Percentiles rank a stretch among this genome's conserved stretches.
phyloP scores from a whole-genome alignment of 1,140 invertebrate species.

The Antheraea pernyi region DNA sequence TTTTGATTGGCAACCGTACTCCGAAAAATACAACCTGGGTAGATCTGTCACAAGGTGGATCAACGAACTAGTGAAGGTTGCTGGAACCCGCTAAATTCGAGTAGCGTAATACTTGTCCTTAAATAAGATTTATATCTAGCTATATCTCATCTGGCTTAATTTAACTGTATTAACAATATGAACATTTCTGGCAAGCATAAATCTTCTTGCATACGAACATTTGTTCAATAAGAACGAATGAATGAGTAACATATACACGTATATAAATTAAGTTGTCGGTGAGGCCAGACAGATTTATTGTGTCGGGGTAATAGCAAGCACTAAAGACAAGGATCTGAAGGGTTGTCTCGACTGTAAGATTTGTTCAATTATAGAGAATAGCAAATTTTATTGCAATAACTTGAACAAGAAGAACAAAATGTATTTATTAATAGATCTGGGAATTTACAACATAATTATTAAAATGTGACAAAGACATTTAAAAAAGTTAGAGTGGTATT shows the following conservation, averaged over 20 bases:
- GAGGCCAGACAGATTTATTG: not conserved
- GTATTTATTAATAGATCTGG: not conserved
- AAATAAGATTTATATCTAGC: too few relatives aligned
- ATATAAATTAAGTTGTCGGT: not conserved
- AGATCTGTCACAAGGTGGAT: too few relatives aligned
- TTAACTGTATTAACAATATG: not conserved
- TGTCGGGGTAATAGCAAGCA: not conserved
- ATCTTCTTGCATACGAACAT: not conserved
- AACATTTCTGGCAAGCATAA: not conserved
- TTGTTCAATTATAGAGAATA: not conserved
- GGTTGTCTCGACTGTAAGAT: not conserved
- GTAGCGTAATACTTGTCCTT: too few relatives aligned
- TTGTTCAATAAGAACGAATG: not conserved
- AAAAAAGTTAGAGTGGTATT: too few relatives aligned
- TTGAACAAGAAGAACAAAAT: too few relatives aligned
- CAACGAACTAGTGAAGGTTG: too few relatives aligned
- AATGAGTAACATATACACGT: not conserved
- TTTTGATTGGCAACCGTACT: too few relatives aligned
- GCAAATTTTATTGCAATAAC: not conserved
- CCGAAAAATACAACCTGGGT: too few relatives aligned
- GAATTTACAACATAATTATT: not conserved
- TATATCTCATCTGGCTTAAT: too few relatives aligned
- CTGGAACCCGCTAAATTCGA: too few relatives aligned
- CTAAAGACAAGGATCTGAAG: not conserved
- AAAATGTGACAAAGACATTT: too few relatives aligned